A percentile compares a stretch with the other conserved stretches of the same genome.
Evolutionary conservation across 1,140 invertebrate species (phyloP).

Genomic region (Tribolium madens): DNA sequence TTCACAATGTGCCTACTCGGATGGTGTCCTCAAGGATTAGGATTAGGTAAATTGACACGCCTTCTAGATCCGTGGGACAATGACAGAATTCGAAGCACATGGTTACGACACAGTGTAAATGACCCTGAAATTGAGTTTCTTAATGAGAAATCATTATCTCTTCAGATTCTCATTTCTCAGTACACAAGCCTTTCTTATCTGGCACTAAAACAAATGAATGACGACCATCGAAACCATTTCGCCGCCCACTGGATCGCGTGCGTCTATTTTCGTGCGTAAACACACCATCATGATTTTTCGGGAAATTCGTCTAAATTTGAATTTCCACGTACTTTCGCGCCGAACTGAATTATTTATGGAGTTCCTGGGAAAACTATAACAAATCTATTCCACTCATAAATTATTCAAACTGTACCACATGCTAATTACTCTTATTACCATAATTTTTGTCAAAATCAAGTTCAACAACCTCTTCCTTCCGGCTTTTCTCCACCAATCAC

Average conservation of each 20-base stretch:
- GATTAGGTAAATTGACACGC: conserved; percentile 24
- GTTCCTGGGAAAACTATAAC: conserved; percentile 28
- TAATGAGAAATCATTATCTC: conserved; percentile 43
- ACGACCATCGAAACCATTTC: neutral
- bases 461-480: conserved; percentile 23
- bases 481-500: neutral
- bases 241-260: conserved; percentile 18
- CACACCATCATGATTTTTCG: conserved; percentile 6
- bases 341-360: conserved; percentile 24
- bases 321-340: conserved; percentile 16
- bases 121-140: conserved; percentile 40
- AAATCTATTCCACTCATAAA: no score
- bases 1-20: neutral
- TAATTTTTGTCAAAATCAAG: neutral
- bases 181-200: neutral
- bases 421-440: no score
- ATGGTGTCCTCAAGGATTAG: conserved; percentile 26
- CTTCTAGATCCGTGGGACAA: conserved; percentile 18
- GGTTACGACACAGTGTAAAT: conserved; percentile 25
- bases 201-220: conserved; percentile 15
- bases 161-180: neutral
- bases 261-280: conserved; percentile 8
- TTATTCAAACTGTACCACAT: no score
- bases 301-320: conserved; percentile 25
- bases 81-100: conserved; percentile 29